These are phyloP conservation scores for Pseudomyrmex pallidus DNA, from an alignment of 1,140 invertebrate species.

Conservation along the genomic window DNA sequence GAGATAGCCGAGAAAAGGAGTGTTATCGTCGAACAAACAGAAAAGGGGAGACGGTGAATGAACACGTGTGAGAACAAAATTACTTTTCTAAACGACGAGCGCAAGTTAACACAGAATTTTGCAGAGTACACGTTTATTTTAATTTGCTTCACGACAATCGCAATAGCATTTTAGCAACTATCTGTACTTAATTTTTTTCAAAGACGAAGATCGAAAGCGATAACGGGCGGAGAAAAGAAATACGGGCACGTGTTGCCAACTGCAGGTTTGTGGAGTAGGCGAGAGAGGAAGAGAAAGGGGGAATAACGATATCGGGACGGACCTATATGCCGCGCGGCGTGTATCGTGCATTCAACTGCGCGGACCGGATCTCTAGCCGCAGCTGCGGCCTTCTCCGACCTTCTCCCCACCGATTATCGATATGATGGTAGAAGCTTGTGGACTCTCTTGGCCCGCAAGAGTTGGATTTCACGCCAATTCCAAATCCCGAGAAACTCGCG, in stretches of 20 bases:
- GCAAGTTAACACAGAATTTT: constrained; percentile 17
- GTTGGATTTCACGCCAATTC: constrained; percentile 40
- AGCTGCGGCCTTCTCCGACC: constrained; percentile 78
- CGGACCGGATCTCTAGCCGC: constrained; percentile 72
- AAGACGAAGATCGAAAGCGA: constrained; percentile 60
- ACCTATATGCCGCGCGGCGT: constrained; percentile 47
- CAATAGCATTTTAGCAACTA: too few relatives aligned
- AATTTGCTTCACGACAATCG: background rate
- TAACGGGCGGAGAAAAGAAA: constrained; percentile 15
- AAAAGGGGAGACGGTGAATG: constrained; percentile 62
- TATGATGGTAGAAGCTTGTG: background rate
- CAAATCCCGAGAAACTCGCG: constrained; percentile 46
- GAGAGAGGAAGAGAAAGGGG: background rate
- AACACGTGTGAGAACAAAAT: constrained; percentile 54
- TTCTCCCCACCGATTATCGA: constrained; percentile 69
- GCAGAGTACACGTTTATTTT: background rate
- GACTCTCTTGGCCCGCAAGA: constrained; percentile 41
- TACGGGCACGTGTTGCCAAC: constrained; percentile 64
- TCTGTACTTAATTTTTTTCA: background rate
- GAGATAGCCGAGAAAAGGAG: constrained; percentile 18
- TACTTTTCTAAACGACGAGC: background rate
- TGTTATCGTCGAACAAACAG: background rate
- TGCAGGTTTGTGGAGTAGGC: constrained; percentile 42
- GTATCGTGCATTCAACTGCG: constrained; percentile 65
- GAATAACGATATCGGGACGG: constrained; percentile 52